Conservation (phyloP, 2,113 vertebrate species). For the Desmodus rotundus region DNA sequence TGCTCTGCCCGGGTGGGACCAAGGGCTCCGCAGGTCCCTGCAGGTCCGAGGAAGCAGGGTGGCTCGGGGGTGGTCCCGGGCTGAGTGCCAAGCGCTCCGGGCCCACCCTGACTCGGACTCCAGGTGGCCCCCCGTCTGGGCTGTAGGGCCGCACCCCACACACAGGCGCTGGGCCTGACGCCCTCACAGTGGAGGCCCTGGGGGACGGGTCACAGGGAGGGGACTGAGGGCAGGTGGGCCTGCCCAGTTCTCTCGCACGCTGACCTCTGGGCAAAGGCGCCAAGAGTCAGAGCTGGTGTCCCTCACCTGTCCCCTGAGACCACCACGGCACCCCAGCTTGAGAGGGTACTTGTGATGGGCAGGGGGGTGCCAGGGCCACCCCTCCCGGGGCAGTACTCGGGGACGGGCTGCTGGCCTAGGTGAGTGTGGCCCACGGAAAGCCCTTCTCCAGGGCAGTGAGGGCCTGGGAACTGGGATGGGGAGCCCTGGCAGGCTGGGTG, state of each 20-base stretch:
- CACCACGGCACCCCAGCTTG: not conserved
- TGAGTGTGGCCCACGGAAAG: fast-evolving
- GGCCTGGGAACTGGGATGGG: not conserved
- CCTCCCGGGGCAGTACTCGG: fast-evolving
- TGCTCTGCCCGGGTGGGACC: not conserved
- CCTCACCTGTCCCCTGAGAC: not conserved
- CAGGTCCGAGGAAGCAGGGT: fast-evolving
- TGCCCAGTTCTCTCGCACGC: fast-evolving
- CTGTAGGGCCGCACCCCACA: fast-evolving
- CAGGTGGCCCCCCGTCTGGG: not conserved
- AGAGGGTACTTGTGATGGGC: not conserved
- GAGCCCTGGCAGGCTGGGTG: fast-evolving
- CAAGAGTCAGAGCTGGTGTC: fast-evolving
- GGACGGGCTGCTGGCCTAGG: not conserved
- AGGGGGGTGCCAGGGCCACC: fast-evolving
- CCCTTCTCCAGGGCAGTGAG: not conserved
- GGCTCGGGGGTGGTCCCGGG: no score
- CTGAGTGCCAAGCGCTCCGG: no score
- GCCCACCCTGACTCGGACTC: not conserved
- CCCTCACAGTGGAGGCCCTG: not conserved
- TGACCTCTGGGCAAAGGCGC: not conserved
- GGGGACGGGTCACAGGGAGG: not conserved
- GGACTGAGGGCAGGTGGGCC: not conserved
- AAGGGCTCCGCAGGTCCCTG: not conserved
- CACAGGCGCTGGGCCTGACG: not conserved